Evolutionary conservation across 2,888 invertebrate genomes (phyloP), one percentile per base, ranked within the genome.

Genomic region (Agonum fuliginosum): DNA sequence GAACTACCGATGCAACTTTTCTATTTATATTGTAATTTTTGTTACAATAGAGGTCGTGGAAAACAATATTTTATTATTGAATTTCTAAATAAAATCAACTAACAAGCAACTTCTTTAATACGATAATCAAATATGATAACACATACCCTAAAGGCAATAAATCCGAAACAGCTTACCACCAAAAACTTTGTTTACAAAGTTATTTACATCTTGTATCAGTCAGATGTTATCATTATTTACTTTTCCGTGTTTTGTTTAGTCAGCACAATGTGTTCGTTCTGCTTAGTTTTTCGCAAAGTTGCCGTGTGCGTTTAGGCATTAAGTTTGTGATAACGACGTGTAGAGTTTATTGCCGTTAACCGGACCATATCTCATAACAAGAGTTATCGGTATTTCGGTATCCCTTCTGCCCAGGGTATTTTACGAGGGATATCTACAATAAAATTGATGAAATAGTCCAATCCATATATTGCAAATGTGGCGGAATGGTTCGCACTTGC

Each of bases 241-340:
- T 54, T 17, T 12, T 17, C 10, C 19, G 17, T 17, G n/a, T 54
- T 54, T 54, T 54, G 54, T 54, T 54, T 54, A 22, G 22, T 54
- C 24, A 54, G 54, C 54, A n/a, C 20, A 12, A 54, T 19, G 54
- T 54, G 24, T 24, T 22, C 12, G 54, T 43, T 43, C 14, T 43
- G 43, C 43, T 17, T 1, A 17, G 54, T 1, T 54, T 54, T 54
- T 54, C 24, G n/a, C 8, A n/a, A n/a, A 6, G 54, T 22, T 20
- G 54, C 19, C 17, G 71, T 30, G 71, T 72, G 71, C 71, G 34
- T 72, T 51, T 72, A 51, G 34, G 71, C 71, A 72, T 72, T 72
- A 72, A 72, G 30, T 43, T 51, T 34, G 51, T 34, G 71, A 72
- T 72, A 72, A 72, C 71, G 51, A 34, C 71, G 51, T 72, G 71